Base-by-base conservation (phyloP, 2,797 vertebrate genomes). In the Alouatta caraya region DNA sequence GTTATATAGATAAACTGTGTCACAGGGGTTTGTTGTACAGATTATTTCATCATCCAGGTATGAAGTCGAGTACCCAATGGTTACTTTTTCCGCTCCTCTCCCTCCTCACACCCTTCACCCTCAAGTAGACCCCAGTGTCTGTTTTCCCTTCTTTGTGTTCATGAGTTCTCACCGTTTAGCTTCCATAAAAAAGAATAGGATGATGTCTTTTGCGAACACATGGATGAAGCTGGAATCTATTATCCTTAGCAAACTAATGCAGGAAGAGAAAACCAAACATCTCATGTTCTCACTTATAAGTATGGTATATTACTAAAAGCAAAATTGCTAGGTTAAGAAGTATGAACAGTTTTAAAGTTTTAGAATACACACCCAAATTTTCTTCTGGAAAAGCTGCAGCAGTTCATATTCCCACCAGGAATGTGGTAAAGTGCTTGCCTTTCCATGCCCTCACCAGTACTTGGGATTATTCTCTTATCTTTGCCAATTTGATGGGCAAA, bases 401-500 rank as follows among this genome's bases (percentile, higher is more conserved):
- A 33, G 44, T 84, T 93, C 8, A 5, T 48, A 33, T 1, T 48
- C 21, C 59, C 21, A 24, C 48, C 3, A 48, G 70, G 67, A 48
- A 17, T 3, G 5, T 12, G 75, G n/a, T 70, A 19, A 26, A 30
- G 39, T 42, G 14, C 19, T 70, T 79, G 30, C 50, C 79, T 94
- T 88, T 72, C 46, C 64, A 59, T 13, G 8, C 8, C 33, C 76
- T 94, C 48, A 30, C 80, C 70, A 93, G n/a, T 24, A n/a, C 79
- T 91, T 82, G 48, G n/a, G 28, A 72, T 96, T 93, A 86, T 59
- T 70, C 26, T 93, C 84, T 57, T 50, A 46, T 75, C 70, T 93
- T 90, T 90, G 73, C 33, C 48, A 79, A 42, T 88, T 87, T 90
- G 64, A 59, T 30, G 90, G 95, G 82, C 28, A 95, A 95, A 48